Evolutionary conservation across 2,113 vertebrate species (phyloP).

Genomic region (Alligator sinensis): DNA sequence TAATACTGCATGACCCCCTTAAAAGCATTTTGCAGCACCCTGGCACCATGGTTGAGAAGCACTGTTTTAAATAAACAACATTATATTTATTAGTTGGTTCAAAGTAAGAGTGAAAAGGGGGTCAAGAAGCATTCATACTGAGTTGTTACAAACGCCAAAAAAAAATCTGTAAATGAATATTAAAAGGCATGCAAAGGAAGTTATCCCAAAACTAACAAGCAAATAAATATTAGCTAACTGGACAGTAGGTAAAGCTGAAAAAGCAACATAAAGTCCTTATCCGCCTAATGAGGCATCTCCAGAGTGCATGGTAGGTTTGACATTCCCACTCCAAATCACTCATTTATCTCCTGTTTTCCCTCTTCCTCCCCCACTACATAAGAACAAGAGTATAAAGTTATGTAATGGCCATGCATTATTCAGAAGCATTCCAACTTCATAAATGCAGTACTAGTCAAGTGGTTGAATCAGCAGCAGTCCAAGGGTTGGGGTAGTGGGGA

Average conservation of each 20-base stretch:
- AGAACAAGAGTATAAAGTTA: background rate
- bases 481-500: background rate
- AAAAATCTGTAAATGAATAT: slow-evolving; percentile 1
- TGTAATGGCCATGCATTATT: background rate
- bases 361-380: background rate
- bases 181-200: slow-evolving; percentile 41
- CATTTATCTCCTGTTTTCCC: no score
- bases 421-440: slow-evolving; percentile 3
- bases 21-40: no score
- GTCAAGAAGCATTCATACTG: background rate
- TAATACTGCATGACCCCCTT: no score
- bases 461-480: background rate
- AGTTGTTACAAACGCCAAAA: background rate
- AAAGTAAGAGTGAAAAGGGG: background rate
- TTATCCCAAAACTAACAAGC: background rate
- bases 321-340: background rate
- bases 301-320: background rate
- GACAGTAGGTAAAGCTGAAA: background rate
- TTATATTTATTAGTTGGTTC: background rate
- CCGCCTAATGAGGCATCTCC: background rate
- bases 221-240: background rate
- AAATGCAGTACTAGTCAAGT: background rate
- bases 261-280: background rate
- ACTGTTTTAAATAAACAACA: background rate
- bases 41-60: no score